phyloP scores from a whole-genome alignment of 2,797 vertebrate genomes.

The Pseudomugil gertrudae region DNA sequence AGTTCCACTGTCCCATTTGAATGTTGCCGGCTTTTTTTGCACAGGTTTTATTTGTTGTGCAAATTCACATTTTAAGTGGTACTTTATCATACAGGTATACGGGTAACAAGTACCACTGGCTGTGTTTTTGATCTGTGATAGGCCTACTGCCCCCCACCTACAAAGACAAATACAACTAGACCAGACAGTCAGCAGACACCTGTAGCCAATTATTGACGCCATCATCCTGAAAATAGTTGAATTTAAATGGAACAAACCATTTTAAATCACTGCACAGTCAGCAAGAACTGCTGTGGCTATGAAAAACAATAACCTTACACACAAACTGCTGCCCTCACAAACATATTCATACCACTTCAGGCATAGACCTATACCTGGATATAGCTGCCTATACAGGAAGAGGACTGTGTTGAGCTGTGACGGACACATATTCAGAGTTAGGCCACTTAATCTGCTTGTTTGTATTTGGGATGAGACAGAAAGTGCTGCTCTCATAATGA shows the following conservation, averaged over 20 bases:
- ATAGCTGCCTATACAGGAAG: slow-evolving; percentile 34
- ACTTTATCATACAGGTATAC: slow-evolving; percentile 66
- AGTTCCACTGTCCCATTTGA: slow-evolving; percentile 33
- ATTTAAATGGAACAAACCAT: background rate
- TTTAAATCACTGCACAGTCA: slow-evolving; percentile 36
- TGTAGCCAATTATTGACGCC: slow-evolving; percentile 43
- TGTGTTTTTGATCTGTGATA: slow-evolving; percentile 48
- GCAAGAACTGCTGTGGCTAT: slow-evolving; percentile 17
- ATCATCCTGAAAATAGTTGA: slow-evolving; percentile 20
- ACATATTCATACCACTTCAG: slow-evolving; percentile 7
- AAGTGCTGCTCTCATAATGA: slow-evolving; percentile 56
- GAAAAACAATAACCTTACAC: slow-evolving; percentile 14
- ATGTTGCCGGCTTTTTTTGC: slow-evolving; percentile 57
- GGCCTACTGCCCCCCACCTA: slow-evolving; percentile 17
- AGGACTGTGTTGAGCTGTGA: slow-evolving; percentile 44
- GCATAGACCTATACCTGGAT: slow-evolving; percentile 24
- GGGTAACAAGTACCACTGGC: slow-evolving; percentile 60
- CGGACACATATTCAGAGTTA: slow-evolving; percentile 51
- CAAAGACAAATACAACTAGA: slow-evolving; percentile 46
- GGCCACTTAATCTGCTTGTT: slow-evolving; percentile 52
- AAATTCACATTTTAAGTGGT: slow-evolving; percentile 31
- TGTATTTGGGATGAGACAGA: slow-evolving; percentile 50
- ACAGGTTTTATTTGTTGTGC: slow-evolving; percentile 41
- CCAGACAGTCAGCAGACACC: slow-evolving; percentile 62
- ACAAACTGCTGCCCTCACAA: background rate